Evolutionary conservation across 2,113 vertebrate species (phyloP).

Genomic region (Pampusana beccarii): DNA sequence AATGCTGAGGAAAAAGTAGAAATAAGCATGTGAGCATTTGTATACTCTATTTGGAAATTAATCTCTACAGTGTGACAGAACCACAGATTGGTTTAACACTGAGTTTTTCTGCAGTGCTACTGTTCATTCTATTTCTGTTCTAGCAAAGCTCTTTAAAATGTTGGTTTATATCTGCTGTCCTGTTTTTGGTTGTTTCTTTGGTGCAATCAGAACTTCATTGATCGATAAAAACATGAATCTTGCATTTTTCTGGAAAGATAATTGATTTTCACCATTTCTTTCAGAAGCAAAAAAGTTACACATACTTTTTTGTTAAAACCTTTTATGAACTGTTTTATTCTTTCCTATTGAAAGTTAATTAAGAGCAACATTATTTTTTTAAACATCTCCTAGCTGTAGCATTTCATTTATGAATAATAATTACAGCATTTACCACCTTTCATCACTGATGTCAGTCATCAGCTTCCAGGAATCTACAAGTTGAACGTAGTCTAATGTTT

Average conservation of each 20-base stretch:
- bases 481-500: not conserved
- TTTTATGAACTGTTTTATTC: not conserved
- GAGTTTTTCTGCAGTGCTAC: not conserved
- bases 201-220: not conserved
- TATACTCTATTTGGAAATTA: not conserved
- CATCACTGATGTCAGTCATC: not conserved
- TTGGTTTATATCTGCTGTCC: not conserved
- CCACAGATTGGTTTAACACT: not conserved
- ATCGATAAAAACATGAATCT: not conserved
- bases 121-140: not conserved
- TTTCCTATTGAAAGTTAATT: slow-evolving; percentile 27
- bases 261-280: slow-evolving; percentile 15
- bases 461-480: not conserved
- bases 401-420: slow-evolving; percentile 13
- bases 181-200: slow-evolving; percentile 6
- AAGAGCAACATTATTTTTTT: not conserved
- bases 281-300: not conserved
- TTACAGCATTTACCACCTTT: slow-evolving; percentile 11
- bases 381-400: not conserved
- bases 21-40: not conserved
- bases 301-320: not conserved
- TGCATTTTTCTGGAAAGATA: not conserved
- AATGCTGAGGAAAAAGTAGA: not conserved
- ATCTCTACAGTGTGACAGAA: not conserved
- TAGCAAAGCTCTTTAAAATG: not conserved